Base-by-base conservation (phyloP, 1,140 invertebrate species). In the Danaus plexippus region DNA sequence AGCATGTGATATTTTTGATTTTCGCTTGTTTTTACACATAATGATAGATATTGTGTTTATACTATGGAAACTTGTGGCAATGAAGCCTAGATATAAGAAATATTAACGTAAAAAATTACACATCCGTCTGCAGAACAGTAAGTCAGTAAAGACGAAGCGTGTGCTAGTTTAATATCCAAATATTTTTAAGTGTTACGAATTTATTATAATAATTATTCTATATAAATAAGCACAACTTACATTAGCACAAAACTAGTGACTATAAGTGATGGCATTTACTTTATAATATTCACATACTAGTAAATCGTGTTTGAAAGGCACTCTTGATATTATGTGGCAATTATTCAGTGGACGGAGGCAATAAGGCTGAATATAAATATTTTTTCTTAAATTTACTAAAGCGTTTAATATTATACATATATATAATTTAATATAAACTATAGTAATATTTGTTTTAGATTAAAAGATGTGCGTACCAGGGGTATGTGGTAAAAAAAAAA, bases 221-320 rank as follows among this genome's bases (percentile, higher is more conserved):
- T 66, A 47, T 55, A 64, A 59, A 51, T 45, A 66, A 54, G 57
- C 62, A 75, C 15, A 15, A 15, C 71, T 77, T 75, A 78, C 56
- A 69, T 62, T 73, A 69, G 65, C 67, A 71, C 65, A 67, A 75
- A 72, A 70, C 74, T 82, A 80, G 67, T 82, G 77, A 82, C 77
- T 80, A 78, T 80, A 54, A 53, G 69, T 60, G 67, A 82, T 82
- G 77, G 77, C 79, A 78, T 75, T 67, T 63, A 59, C 54, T 52
- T 43, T 44, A 41, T 46, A 10, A 43, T 54, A 50, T 43, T 54
- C 2, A 46, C 46, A 60, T 22, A 56, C 49, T 43, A 13, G 18
- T 42, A 40, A 50, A 50, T 11, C 3, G 7, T 41, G 18, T 50
- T 43, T 43, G 43, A 11, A 43, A 65, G 52, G 54, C 54, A 53